Evolutionary conservation across 2,113 vertebrate species (phyloP).

Genomic region (Dunckerocampus dactyliophorus): DNA sequence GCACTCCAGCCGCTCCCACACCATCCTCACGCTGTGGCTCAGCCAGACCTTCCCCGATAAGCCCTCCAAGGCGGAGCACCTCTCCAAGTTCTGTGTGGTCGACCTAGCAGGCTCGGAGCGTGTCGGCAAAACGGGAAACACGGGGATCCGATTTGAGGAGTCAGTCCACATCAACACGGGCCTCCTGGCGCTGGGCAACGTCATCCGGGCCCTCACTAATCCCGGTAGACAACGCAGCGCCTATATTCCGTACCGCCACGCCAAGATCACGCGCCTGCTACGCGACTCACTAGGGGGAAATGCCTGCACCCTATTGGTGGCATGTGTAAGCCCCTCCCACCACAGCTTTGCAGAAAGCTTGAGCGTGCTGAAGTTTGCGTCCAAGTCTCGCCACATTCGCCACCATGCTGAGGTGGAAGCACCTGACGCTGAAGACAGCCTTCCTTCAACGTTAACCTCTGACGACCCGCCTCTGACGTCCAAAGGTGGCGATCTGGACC

Average conservation of each 20-base stretch:
- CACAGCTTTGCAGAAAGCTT: constrained; percentile 82
- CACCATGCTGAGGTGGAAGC: constrained; percentile 72
- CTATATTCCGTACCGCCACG: constrained; percentile 84
- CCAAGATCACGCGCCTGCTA: constrained; percentile 90
- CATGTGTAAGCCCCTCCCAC: constrained; percentile 85
- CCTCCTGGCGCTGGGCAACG: constrained; percentile 84
- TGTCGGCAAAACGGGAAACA: constrained; percentile 82
- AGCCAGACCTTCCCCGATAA: constrained; percentile 54
- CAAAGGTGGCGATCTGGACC: constrained; percentile 75
- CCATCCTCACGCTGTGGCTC: constrained; percentile 83
- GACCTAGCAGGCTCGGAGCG: constrained; percentile 89
- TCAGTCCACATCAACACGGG: constrained; percentile 85
- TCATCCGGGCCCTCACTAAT: constrained; percentile 87
- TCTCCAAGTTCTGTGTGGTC: constrained; percentile 88
- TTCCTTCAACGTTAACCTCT: constrained; percentile 63
- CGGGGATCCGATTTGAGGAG: constrained; percentile 82
- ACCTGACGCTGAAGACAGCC: constrained; percentile 17
- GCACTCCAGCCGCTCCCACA: constrained; percentile 85
- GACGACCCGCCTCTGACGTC: constrained; percentile 64
- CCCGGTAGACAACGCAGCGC: constrained; percentile 54
- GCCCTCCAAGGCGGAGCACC: constrained; percentile 41
- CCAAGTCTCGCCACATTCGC: constrained; percentile 80
- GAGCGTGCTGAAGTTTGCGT: constrained; percentile 85
- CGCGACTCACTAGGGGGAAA: constrained; percentile 87
- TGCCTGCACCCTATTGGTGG: constrained; percentile 88